Percentiles rank a stretch among this genome's conserved stretches.
phyloP scores from a whole-genome alignment of 2,113 vertebrate genomes.

The Anarhynchus alexandrinus region DNA sequence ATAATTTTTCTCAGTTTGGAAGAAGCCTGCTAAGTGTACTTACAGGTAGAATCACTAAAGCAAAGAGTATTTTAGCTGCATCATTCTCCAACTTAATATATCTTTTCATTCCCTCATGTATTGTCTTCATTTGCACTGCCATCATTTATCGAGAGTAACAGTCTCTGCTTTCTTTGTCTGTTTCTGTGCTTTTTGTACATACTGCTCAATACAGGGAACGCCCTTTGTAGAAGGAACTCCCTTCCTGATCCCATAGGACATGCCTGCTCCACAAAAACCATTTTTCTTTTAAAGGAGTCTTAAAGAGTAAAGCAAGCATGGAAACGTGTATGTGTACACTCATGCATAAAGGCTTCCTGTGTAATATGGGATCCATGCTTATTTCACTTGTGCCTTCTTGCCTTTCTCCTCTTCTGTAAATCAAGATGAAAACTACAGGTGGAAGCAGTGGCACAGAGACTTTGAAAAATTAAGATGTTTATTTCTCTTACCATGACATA shows the following conservation, averaged over 20 bases:
- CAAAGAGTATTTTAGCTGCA: background rate
- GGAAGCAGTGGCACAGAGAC: background rate
- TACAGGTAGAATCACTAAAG: background rate
- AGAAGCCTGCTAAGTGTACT: background rate
- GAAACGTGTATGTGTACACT: background rate
- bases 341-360: background rate
- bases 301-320: background rate
- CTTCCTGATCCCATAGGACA: background rate
- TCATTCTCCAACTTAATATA: background rate
- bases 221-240: constrained; percentile 27
- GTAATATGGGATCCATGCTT: background rate
- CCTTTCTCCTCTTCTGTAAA: constrained; percentile 2
- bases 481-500: background rate
- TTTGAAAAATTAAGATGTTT: background rate
- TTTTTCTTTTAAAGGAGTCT: background rate
- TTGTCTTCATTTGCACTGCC: background rate
- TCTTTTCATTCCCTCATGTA: background rate
- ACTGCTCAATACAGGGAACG: background rate
- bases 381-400: background rate
- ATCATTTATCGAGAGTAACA: background rate
- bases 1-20: background rate
- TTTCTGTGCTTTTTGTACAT: background rate
- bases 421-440: constrained; percentile 70
- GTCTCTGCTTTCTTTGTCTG: background rate
- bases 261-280: background rate